Percentiles rank a stretch among this genome's conserved stretches.
These are phyloP conservation scores for Betta splendens DNA, from an alignment of 2,797 vertebrate genomes.

Conservation along the genomic window DNA sequence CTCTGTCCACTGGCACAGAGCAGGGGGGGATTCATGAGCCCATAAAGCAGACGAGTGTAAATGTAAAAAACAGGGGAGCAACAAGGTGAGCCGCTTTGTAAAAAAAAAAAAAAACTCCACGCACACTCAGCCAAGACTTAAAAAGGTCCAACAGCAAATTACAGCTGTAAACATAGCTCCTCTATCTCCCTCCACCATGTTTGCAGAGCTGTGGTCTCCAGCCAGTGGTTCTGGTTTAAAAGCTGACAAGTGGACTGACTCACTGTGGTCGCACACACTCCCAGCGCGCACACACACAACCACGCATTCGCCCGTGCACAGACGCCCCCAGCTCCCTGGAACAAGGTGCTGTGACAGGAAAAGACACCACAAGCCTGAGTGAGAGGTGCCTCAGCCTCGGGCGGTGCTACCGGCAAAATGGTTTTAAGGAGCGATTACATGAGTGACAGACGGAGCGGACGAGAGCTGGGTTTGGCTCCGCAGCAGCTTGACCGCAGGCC, in stretches of 20 bases:
- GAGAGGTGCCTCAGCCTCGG: too few relatives aligned
- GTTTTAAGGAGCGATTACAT: constrained; percentile 44
- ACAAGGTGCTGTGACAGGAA: constrained; percentile 59
- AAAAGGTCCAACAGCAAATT: constrained; percentile 48
- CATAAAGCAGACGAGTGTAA: constrained; percentile 57
- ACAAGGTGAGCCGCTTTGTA: constrained; percentile 36
- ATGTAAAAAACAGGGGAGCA: constrained; percentile 56
- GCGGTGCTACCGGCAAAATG: constrained; percentile 34
- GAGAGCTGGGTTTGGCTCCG: constrained; percentile 46
- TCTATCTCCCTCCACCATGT: constrained; percentile 24
- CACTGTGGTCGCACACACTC: constrained; percentile 63
- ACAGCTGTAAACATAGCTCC: constrained; percentile 25
- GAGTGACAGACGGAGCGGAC: constrained; percentile 59
- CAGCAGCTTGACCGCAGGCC: constrained; percentile 58
- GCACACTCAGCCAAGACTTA: constrained; percentile 9
- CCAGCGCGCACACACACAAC: constrained; percentile 9
- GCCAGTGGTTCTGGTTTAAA: constrained; percentile 61
- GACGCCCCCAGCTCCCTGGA: constrained; percentile 25
- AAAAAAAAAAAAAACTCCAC: constrained; percentile 20
- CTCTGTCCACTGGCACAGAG: constrained; percentile 41
- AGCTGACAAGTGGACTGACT: constrained; percentile 68
- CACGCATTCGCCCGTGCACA: constrained; percentile 32
- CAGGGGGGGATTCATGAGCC: constrained; percentile 41
- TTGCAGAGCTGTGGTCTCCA: constrained; percentile 46
- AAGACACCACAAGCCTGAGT: constrained; percentile 54